These are phyloP conservation scores for Muscicapa comitata DNA, from an alignment of 2,797 vertebrate genomes.

Conservation along the genomic window DNA sequence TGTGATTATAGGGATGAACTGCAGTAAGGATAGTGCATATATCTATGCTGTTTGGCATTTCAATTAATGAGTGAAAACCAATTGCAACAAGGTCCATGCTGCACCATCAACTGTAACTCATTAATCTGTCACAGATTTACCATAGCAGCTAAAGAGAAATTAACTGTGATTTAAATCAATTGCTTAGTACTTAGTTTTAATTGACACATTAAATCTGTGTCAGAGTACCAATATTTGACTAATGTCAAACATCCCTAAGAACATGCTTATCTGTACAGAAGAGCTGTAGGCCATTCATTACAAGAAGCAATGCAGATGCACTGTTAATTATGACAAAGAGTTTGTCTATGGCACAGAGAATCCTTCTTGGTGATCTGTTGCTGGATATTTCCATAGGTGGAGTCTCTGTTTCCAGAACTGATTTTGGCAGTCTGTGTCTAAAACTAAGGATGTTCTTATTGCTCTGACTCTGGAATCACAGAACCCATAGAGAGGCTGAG, in stretches of 20 bases:
- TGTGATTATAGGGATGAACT: background rate
- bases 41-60: background rate
- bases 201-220: constrained; percentile 27
- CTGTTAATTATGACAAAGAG: background rate
- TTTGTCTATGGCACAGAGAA: background rate
- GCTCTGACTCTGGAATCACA: background rate
- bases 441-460: background rate
- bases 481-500: background rate
- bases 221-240: constrained; percentile 37
- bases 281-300: background rate
- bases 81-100: background rate
- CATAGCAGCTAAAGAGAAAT: background rate
- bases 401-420: background rate
- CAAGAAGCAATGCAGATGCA: background rate
- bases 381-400: background rate
- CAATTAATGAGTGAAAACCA: background rate
- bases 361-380: background rate
- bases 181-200: constrained; percentile 28
- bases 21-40: background rate
- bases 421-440: background rate
- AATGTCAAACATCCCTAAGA: constrained; percentile 25
- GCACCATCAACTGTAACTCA: background rate
- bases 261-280: background rate
- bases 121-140: constrained; percentile 25
- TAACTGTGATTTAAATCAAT: constrained; percentile 50